Evolutionary conservation across 2,113 vertebrate genomes (phyloP).

Genomic region (Ptilonorhynchus violaceus): DNA sequence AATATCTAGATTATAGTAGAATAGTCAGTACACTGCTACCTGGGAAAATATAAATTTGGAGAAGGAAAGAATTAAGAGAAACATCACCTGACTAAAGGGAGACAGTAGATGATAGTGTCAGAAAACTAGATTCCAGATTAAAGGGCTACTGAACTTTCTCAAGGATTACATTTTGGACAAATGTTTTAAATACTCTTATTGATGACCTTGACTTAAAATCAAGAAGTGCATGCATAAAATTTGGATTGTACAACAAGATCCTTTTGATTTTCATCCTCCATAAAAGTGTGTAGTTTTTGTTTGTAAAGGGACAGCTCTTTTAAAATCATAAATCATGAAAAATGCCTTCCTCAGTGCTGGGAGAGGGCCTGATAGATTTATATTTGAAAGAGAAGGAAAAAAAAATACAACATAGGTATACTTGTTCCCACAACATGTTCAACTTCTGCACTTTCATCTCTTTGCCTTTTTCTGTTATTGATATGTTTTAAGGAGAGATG

Average conservation of each 20-base stretch:
- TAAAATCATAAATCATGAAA: background rate
- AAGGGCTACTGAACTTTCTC: background rate
- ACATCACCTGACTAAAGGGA: background rate
- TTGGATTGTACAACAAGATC: background rate
- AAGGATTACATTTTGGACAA: background rate
- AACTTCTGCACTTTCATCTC: background rate
- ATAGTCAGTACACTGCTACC: background rate
- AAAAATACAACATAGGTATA: background rate
- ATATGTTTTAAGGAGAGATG: background rate
- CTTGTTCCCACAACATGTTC: fast-evolving
- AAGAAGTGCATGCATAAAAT: background rate
- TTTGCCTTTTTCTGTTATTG: background rate
- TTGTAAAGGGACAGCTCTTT: background rate
- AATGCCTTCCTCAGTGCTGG: background rate
- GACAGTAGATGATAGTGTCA: background rate
- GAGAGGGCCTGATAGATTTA: background rate
- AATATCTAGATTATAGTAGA: background rate
- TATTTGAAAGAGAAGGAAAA: background rate
- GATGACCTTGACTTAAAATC: background rate
- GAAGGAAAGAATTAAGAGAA: background rate
- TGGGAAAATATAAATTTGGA: background rate
- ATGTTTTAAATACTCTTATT: background rate
- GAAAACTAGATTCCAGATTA: background rate
- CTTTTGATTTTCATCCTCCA: background rate
- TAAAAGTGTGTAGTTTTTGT: background rate